These are phyloP conservation scores for Corella eumyota DNA, from an alignment of 23 tunicate genomes.

Conservation along the genomic window DNA sequence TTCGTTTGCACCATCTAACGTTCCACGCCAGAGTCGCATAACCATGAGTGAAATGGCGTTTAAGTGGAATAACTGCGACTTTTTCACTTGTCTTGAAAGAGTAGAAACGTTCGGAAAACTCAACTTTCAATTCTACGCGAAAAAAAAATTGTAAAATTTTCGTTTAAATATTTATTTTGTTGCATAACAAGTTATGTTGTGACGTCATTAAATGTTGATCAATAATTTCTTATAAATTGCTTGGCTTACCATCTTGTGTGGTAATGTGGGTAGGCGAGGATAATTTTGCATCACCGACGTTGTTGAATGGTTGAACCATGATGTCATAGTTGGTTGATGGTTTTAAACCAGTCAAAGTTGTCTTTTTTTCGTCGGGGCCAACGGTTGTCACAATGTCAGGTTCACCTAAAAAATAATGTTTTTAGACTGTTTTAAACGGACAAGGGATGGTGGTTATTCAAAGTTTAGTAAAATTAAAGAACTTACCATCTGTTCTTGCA, in stretches of 20 bases:
- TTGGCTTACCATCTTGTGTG: conserved; percentile 92
- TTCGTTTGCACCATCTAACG: conserved; percentile 61
- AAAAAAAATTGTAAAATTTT: neutral
- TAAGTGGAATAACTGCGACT: conserved; percentile 90
- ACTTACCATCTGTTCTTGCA: conserved; percentile 47
- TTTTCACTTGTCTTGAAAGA: conserved; percentile 91
- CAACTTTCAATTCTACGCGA: conserved; percentile 67
- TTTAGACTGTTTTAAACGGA: neutral
- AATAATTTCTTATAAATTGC: no score
- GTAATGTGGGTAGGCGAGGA: conserved; percentile 60
- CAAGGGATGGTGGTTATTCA: neutral
- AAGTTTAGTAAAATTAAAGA: neutral
- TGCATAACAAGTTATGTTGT: neutral
- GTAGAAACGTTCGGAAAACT: conserved; percentile 79
- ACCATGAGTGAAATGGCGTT: conserved; percentile 83
- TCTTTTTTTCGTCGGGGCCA: conserved; percentile 29
- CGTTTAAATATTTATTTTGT: neutral
- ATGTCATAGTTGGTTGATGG: conserved; percentile 76
- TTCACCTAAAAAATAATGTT: conserved; percentile 23
- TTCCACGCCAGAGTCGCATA: conserved; percentile 86
- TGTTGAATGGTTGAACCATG: conserved; percentile 69
- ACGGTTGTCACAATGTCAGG: conserved; percentile 46
- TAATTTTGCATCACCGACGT: conserved; percentile 42
- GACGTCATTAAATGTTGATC: no score
- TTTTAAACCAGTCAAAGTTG: conserved; percentile 33